Conservation (phyloP, 2,797 vertebrate species). For the Pseudochaenichthys georgianus region DNA sequence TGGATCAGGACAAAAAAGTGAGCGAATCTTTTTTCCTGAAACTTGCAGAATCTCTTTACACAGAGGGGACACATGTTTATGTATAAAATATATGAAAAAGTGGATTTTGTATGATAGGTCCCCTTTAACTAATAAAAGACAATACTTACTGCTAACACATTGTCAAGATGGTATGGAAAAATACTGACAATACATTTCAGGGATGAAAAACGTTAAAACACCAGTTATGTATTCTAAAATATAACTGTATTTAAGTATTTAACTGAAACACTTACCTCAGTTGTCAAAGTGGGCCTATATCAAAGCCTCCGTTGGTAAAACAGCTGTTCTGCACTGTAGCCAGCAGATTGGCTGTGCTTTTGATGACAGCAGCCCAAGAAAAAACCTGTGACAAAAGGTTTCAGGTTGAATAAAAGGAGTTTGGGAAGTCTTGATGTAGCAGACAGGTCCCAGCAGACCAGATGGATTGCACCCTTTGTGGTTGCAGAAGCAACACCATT, state of each 20-base stretch:
- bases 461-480: neutral
- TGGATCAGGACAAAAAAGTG: too few relatives aligned
- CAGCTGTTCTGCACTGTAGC: slow-evolving; percentile 11
- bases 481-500: neutral
- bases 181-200: too few relatives aligned
- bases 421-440: neutral
- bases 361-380: neutral
- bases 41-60: too few relatives aligned
- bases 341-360: slow-evolving; percentile 5
- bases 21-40: too few relatives aligned
- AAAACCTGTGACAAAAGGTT: neutral
- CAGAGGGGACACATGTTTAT: too few relatives aligned
- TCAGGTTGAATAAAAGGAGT: slow-evolving; percentile 2
- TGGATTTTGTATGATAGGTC: too few relatives aligned
- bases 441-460: neutral
- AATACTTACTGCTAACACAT: neutral
- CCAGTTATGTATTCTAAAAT: neutral
- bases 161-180: neutral
- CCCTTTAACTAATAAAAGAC: neutral
- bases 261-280: too few relatives aligned
- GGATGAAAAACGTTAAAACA: too few relatives aligned
- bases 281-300: neutral
- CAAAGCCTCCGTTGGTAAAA: slow-evolving; percentile 15
- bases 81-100: too few relatives aligned
- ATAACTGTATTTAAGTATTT: neutral